Evolutionary conservation across 2,113 vertebrate genomes (phyloP), one percentile per base, ranked within the genome.

Genomic region (Podocnemis expansa): DNA sequence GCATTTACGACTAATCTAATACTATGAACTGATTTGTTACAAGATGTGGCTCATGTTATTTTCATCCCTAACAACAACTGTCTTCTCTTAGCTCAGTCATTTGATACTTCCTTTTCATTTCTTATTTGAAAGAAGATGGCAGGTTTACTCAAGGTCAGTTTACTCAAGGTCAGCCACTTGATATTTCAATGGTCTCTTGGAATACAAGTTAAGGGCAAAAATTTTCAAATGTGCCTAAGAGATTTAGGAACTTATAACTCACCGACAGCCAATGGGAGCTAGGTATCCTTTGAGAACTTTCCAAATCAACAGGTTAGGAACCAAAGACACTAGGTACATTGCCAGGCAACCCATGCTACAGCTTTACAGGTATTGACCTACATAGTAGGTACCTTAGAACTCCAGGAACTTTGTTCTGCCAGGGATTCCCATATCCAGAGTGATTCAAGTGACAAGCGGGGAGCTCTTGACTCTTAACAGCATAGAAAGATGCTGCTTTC

Each of bases 1-100:
- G 60, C 24, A 19, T 90, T 91, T 89, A 54, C 94, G 96, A 96
- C 97, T 96, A 93, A 95, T 52, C 88, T 87, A 96, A 96, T 84
- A 84, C 63, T 31, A 93, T 11, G 56, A 79, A 85, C 93, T 92
- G 78, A 96, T 97, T 91, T 97, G 91, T 93, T 91, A 93, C 89
- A 58, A 84, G 78, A 67, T 21, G 14, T 38, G 92, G 87, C 76
- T 86, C 21, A 7, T 45, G 52, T 5, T 81, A 73, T 63, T 81
- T 92, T 91, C 83, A 89, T 73, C 55, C 16, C 43, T 84, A 76
- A 54, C 54, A 29, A 56, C 67, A 95, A 93, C 94, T 31, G 24
- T 52, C 89, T 88, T 51, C 88, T 79, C 43, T 78, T 49, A 76
- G 88, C 41, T 85, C 51, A 5, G 82, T 85, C 52, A 75, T 63